Conservation (phyloP, 1,140 invertebrate genomes). For the Brachionus rotundiformis region DNA sequence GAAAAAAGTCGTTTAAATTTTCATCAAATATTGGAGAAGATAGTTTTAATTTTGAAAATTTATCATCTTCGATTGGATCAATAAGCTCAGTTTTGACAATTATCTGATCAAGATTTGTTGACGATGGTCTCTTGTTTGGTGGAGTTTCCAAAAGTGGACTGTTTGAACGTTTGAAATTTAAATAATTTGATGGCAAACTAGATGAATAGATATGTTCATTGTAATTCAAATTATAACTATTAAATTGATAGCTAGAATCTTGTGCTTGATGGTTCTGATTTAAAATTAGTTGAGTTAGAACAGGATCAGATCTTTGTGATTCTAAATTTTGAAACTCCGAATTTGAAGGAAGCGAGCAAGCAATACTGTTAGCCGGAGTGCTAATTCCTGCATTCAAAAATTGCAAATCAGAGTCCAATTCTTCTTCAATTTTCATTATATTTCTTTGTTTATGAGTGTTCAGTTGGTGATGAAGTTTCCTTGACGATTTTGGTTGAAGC, state of each 20-base stretch:
- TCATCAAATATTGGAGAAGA: neutral
- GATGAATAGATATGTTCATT: constrained; percentile 4
- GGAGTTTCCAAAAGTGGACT: neutral
- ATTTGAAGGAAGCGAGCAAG: neutral
- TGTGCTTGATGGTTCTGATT: neutral
- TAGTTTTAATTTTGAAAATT: neutral
- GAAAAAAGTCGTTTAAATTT: constrained; percentile 35
- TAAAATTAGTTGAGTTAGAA: neutral
- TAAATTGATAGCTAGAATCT: neutral
- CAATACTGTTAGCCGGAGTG: neutral
- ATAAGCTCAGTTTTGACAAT: neutral
- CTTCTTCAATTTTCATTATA: constrained; percentile 35
- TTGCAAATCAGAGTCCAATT: constrained; percentile 12
- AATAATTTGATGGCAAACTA: constrained; percentile 1
- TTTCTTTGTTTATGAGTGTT: constrained; percentile 23
- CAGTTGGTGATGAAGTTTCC: neutral
- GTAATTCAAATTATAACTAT: neutral
- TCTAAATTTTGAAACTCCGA: neutral
- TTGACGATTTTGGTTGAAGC: neutral
- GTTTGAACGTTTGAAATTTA: neutral
- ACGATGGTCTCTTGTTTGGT: neutral
- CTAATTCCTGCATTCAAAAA: neutral
- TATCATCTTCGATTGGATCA: neutral
- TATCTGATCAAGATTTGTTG: constrained; percentile 3
- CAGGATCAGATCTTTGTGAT: constrained; percentile 27